phyloP scores from a whole-genome alignment of 2,888 invertebrate species.

The Pandemis heparana region DNA sequence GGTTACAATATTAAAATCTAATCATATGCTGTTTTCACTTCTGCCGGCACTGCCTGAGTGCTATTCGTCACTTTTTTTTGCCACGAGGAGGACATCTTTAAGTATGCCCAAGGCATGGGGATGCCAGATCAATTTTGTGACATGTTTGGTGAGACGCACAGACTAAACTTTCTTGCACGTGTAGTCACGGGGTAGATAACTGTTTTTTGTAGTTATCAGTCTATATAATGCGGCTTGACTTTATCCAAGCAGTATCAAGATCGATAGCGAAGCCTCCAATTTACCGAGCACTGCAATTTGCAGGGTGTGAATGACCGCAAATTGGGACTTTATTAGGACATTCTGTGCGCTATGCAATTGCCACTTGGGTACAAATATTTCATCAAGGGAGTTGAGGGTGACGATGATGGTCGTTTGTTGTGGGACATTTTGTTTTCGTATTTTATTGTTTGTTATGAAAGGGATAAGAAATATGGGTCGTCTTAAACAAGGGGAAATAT shows the following conservation, averaged over 20 bases:
- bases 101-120: no score
- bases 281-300: conserved; percentile 25
- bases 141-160: no score
- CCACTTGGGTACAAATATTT: conserved; percentile 12
- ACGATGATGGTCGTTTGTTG: not conserved
- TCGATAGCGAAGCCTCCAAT: conserved; percentile 17
- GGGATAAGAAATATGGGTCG: not conserved
- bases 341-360: conserved; percentile 31
- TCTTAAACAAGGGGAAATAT: not conserved
- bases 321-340: conserved; percentile 33
- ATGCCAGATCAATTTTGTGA: no score
- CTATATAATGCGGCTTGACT: not conserved
- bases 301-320: conserved; percentile 25
- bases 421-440: not conserved
- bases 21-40: no score
- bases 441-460: not conserved
- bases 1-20: no score
- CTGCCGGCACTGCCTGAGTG: no score
- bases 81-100: no score
- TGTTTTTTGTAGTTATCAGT: no score
- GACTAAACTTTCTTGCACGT: no score
- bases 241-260: not conserved
- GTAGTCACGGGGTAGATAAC: no score
- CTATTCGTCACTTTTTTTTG: no score
- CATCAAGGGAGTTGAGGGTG: conserved; percentile 1